These are phyloP conservation scores for Solen grandis DNA, from an alignment of 1,140 invertebrate species.

Conservation along the genomic window DNA sequence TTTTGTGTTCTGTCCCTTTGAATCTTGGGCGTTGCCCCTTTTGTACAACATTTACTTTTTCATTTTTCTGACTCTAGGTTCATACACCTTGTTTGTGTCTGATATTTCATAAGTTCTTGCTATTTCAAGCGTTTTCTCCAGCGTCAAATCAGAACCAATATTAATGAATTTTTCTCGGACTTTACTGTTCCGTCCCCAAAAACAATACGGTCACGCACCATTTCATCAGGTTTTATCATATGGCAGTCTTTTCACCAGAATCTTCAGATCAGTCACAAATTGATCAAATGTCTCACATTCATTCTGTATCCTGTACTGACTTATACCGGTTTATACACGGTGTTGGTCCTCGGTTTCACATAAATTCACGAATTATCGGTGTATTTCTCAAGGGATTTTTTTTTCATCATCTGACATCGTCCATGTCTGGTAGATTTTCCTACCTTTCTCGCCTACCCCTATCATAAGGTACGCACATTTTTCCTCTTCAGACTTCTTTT, in stretches of 20 bases:
- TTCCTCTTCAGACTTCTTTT: constrained; percentile 13
- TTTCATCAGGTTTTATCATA: constrained; percentile 42
- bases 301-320: constrained; percentile 20
- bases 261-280: constrained; percentile 56
- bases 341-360: constrained; percentile 50
- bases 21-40: neutral
- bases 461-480: constrained; percentile 37
- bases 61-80: neutral
- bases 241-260: constrained; percentile 42
- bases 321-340: constrained; percentile 47
- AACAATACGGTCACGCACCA: constrained; percentile 55
- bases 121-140: constrained; percentile 51
- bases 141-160: constrained; percentile 37
- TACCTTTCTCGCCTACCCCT: constrained; percentile 14
- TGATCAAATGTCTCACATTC: constrained; percentile 52
- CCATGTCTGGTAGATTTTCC: constrained; percentile 36
- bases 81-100: constrained; percentile 35
- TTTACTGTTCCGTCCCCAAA: constrained; percentile 47
- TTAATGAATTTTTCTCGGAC: constrained; percentile 51
- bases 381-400: neutral
- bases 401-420: constrained; percentile 14
- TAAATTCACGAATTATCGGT: constrained; percentile 34
- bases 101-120: constrained; percentile 38
- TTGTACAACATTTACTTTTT: neutral
- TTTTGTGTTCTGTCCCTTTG: neutral